Base-by-base conservation (phyloP, 2,113 vertebrate species). In the Poecilia latipinna region DNA sequence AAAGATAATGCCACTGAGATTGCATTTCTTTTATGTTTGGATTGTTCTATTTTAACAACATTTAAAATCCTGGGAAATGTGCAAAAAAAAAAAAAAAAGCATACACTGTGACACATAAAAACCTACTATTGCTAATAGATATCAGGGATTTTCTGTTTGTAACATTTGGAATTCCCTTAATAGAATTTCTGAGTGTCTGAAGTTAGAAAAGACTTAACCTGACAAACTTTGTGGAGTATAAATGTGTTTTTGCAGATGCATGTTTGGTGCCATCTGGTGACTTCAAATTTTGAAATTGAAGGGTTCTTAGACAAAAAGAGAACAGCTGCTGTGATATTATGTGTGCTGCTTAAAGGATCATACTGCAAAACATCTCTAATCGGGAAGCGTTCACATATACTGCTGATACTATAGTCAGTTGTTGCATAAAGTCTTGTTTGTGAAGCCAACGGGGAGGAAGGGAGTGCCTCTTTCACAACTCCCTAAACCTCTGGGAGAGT, bases 211-310 rank as follows among this genome's bases (percentile, higher is more conserved):
- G 88, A 86, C 63, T 78, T 77, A 39, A 78, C 78, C 76, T 76
- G 78, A 57, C 51, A 62, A 61, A 67, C 66, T 87, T 77, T 84
- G 75, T 85, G 76, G 0, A 48, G 84, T 91, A 83, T 79, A 90
- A 90, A 91, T 89, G 75, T 24, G 37, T 78, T 80, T 79, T 75
- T 77, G 19, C 78, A 85, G 79, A 89, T 86, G 89, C 75, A 87
- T 86, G 83, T 90, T 82, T 91, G 86, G 86, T 88, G 88, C 92
- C 91, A 92, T 92, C 91, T 92, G 90, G 79, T 92, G 89, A 92
- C 85, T 91, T 86, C 73, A 84, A 89, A 74, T 75, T 32, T 42
- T 81, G 72, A 86, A 79, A 67, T 77, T 74, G 63, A 68, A 73
- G 78, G 29, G 37, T 57, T 80, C 65, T 80, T 80, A 62, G 72